Percentiles rank a stretch among this genome's conserved stretches.
Conservation (phyloP, 2,113 vertebrate genomes). For the Perccottus glenii region DNA sequence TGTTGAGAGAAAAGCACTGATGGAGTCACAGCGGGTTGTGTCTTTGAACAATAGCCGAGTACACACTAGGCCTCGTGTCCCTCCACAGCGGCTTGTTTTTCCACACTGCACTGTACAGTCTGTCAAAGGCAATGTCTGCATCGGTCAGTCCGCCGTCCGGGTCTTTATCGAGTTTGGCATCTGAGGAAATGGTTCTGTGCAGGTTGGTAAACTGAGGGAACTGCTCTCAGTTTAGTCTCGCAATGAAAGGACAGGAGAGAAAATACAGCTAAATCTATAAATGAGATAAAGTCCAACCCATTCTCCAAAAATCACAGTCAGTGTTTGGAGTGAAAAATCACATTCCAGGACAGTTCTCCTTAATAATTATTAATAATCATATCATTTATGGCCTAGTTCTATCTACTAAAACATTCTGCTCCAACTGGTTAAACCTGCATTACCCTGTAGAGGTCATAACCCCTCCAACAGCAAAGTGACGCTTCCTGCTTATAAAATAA, state of each 20-base stretch:
- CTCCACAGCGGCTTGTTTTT: background rate
- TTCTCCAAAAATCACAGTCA: too few relatives aligned
- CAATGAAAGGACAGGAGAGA: background rate
- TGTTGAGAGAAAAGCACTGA: background rate
- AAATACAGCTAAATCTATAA: background rate
- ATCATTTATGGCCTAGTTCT: too few relatives aligned
- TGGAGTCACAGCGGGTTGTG: background rate
- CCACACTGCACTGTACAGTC: background rate
- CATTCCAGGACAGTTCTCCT: too few relatives aligned
- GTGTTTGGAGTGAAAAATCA: too few relatives aligned
- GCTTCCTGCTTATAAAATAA: too few relatives aligned
- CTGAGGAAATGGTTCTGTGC: conserved; percentile 2
- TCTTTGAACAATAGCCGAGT: background rate
- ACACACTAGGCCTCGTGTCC: background rate
- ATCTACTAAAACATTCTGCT: too few relatives aligned
- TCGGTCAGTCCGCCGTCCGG: background rate
- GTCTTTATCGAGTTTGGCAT: conserved; percentile 3
- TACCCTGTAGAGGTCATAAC: too few relatives aligned
- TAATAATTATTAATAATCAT: too few relatives aligned
- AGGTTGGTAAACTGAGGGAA: background rate
- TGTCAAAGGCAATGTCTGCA: background rate
- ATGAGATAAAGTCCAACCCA: too few relatives aligned
- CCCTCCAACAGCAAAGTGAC: too few relatives aligned
- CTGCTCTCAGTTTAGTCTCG: background rate
- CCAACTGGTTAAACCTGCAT: too few relatives aligned